Evolutionary conservation across 2,113 vertebrate genomes (phyloP).

Genomic region (Heliornis fulica): DNA sequence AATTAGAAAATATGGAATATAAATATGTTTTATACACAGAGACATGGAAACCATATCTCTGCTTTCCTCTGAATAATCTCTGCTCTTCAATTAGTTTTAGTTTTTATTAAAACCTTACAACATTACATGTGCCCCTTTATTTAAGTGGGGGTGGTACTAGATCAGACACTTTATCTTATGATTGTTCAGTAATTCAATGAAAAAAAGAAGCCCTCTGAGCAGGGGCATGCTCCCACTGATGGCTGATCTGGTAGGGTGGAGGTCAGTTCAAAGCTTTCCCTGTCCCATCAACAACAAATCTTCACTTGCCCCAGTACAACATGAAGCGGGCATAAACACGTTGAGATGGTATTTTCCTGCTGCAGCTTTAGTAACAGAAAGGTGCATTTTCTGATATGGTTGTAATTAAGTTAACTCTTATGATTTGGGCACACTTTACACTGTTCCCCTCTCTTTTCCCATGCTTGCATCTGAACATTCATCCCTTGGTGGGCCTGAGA

Average conservation of each 20-base stretch:
- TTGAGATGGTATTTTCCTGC: not conserved
- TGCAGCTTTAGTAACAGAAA: not conserved
- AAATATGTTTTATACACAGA: no score
- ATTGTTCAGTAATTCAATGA: not conserved
- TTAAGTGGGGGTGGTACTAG: not conserved
- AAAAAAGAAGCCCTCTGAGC: not conserved
- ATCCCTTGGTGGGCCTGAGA: not conserved
- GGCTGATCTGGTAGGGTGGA: rapidly evolving
- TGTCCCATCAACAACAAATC: not conserved
- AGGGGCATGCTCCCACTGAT: not conserved
- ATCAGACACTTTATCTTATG: not conserved
- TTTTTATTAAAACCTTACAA: not conserved
- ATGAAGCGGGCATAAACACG: not conserved
- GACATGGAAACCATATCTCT: not conserved
- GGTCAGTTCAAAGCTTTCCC: not conserved
- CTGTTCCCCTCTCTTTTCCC: not conserved
- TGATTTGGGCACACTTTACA: not conserved
- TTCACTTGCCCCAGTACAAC: not conserved
- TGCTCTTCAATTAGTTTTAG: not conserved
- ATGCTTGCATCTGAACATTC: not conserved
- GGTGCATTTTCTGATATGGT: not conserved
- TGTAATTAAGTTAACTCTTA: not conserved
- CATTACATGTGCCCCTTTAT: not conserved
- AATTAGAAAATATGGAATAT: no score
- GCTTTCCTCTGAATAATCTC: not conserved